phyloP scores from a whole-genome alignment of 2,888 invertebrate species.

The Stomorhina lunata region DNA sequence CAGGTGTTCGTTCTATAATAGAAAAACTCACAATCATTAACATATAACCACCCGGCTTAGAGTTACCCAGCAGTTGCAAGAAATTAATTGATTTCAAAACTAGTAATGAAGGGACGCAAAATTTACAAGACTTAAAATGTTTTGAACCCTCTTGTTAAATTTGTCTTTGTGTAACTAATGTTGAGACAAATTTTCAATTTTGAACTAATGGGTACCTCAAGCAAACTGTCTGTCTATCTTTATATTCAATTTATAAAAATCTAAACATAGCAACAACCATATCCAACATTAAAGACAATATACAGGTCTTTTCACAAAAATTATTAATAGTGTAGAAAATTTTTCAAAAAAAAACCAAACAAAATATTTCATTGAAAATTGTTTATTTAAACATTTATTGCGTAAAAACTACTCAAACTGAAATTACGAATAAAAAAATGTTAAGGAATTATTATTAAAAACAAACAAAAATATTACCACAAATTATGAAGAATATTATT shows the following conservation, averaged over 20 bases:
- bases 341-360: no score
- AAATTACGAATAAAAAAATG: constrained; percentile 33
- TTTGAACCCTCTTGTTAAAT: no score
- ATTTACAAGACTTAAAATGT: no score
- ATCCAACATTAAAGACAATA: constrained; percentile 27
- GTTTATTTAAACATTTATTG: constrained; percentile 32
- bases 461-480: not conserved
- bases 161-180: no score
- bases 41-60: constrained; percentile 8
- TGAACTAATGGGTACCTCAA: no score
- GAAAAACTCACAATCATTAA: constrained; percentile 1
- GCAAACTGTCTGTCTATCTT: no score
- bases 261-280: constrained; percentile 28
- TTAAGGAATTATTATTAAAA: not conserved
- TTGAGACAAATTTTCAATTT: no score
- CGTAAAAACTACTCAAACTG: constrained; percentile 36
- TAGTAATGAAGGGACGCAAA: no score
- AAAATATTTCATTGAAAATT: not conserved
- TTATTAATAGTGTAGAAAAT: not conserved
- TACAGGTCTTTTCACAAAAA: constrained; percentile 28
- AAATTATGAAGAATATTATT: no score
- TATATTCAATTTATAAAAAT: not conserved
- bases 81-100: no score
- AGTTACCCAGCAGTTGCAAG: no score
- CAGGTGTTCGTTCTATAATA: constrained; percentile 53